phyloP scores from a whole-genome alignment of 1,140 invertebrate species.

The Bombus breviceps region DNA sequence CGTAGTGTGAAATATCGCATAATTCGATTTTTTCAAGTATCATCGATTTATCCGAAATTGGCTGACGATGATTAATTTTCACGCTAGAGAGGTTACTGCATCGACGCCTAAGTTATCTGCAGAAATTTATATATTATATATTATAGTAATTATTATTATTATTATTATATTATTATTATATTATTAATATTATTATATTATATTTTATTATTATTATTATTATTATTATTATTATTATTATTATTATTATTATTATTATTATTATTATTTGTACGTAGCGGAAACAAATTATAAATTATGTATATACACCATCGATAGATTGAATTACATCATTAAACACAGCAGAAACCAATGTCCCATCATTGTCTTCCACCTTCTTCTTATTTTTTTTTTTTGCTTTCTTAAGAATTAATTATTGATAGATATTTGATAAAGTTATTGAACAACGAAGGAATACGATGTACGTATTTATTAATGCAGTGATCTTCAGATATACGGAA shows the following conservation, averaged over 20 bases:
- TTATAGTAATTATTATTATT: conserved; percentile 64
- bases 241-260: conserved; percentile 64
- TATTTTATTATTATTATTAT: conserved; percentile 63
- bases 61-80: conserved; percentile 23
- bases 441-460: not conserved
- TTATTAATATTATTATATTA: conserved; percentile 61
- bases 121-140: conserved; percentile 69
- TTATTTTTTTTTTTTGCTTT: too few relatives aligned
- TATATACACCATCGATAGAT: conserved; percentile 73
- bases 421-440: too few relatives aligned
- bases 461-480: not conserved
- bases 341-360: conserved; percentile 45
- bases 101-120: conserved; percentile 62
- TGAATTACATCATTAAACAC: conserved; percentile 66
- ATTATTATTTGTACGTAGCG: conserved; percentile 74
- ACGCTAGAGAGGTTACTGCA: conserved; percentile 25
- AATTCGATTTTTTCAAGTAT: not conserved
- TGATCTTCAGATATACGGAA: not conserved
- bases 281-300: conserved; percentile 78
- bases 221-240: conserved; percentile 65
- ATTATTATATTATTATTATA: conserved; percentile 66
- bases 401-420: not conserved
- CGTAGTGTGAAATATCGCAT: not conserved
- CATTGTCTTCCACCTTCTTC: conserved; percentile 1
- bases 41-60: not conserved